Base-by-base conservation (phyloP, 2,797 vertebrate genomes). In the Pseudopleuronectes americanus region DNA sequence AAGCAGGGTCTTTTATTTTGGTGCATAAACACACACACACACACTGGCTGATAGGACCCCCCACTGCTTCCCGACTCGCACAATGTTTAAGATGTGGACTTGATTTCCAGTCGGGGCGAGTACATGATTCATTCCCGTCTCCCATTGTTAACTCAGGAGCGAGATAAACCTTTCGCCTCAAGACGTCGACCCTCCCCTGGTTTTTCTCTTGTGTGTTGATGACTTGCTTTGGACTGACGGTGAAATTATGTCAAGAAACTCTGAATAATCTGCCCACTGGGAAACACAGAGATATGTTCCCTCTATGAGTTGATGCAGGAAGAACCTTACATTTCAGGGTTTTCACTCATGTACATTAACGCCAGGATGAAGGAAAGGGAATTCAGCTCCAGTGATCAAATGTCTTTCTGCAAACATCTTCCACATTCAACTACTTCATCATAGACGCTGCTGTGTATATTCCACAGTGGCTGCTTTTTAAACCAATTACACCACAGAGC, bases 111-210 rank as follows among this genome's bases (percentile, higher is more conserved):
- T 38, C 68, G 68, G 13, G 52, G 64, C 22, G 45, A 21, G 70
- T 57, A 60, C 62, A 68, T 54, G 57, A 60, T 79, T 58, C 59
- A 48, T 71, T 59, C 60, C 57, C 65, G 68, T 74, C 69, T 83
- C 74, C 75, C 59, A 36, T 52, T 28, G 57, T 79, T 68, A 68
- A 74, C 72, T 70, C 26, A 0, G 31, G 38, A 66, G 76, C 77
- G 79, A 76, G 65, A 45, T 61, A 17, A 71, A 68, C 21, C 53
- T 62, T 55, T 55, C 47, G 19, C 65, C 61, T 74, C 64, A 76
- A 82, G 41, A 70, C 54, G 72, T 56, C 57, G 66, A 77, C 51
- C 70, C 57, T 49, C 53, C 31, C 36, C 12, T 6, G 45, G 13
- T 66, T 65, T 61, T 17, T 14, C 31, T n/a, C 43, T 13, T 62